Evolutionary conservation across 2,888 invertebrate species (phyloP).

Genomic region (Scelioninae gen. 1): DNA sequence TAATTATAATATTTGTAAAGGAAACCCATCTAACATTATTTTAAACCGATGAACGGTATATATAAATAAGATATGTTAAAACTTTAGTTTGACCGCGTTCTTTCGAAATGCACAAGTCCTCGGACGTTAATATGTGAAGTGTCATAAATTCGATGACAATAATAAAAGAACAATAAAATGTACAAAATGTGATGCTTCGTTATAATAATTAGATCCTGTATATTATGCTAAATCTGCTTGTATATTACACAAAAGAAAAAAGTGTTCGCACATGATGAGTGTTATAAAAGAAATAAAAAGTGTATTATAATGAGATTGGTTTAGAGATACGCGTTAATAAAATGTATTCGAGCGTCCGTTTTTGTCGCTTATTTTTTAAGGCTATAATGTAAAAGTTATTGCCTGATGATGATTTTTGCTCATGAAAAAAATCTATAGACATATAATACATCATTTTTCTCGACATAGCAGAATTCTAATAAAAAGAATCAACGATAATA

Average conservation of each 20-base stretch:
- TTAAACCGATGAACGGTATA: conserved; percentile 52
- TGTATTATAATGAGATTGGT: conserved; percentile 62
- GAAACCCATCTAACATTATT: conserved; percentile 66
- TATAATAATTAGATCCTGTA: conserved; percentile 70
- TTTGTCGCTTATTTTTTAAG: conserved; percentile 26
- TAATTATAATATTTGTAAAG: conserved; percentile 56
- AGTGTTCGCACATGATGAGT: conserved; percentile 46
- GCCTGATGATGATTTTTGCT: conserved; percentile 23
- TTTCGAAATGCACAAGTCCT: conserved; percentile 67
- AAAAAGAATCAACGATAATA: conserved; percentile 3
- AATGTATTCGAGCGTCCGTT: conserved; percentile 43
- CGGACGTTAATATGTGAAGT: conserved; percentile 60
- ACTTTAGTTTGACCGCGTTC: conserved; percentile 68
- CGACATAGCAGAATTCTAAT: conserved; percentile 8
- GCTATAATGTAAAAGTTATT: conserved; percentile 35
- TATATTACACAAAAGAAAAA: conserved; percentile 57
- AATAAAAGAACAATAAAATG: conserved; percentile 68
- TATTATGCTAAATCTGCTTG: conserved; percentile 66
- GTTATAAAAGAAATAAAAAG: conserved; percentile 56
- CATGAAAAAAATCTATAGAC: conserved; percentile 23
- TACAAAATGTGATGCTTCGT: conserved; percentile 50
- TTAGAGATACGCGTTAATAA: conserved; percentile 49
- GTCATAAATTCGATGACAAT: conserved; percentile 68
- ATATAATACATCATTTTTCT: conserved; percentile 31
- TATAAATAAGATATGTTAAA: conserved; percentile 65